Conservation (phyloP, 2,888 invertebrate species). For the Baccha elongata region DNA sequence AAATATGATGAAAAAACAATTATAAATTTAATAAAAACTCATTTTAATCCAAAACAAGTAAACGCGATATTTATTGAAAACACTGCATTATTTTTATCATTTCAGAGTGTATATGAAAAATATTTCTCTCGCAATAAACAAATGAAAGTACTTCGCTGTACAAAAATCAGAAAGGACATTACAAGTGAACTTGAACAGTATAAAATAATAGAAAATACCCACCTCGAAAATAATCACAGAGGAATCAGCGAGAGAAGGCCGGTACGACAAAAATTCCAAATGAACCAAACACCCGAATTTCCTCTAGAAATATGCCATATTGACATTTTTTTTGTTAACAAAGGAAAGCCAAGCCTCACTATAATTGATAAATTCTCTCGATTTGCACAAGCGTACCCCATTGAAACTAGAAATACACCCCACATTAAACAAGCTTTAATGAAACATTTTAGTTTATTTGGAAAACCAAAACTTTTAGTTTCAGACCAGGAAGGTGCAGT, state of each 20-base stretch:
- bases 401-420: conserved; percentile 7
- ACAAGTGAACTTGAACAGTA: neutral
- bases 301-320: conserved; percentile 1
- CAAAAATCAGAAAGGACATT: neutral
- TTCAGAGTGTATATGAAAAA: neutral
- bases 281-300: neutral
- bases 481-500: neutral
- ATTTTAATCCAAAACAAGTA: neutral
- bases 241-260: neutral
- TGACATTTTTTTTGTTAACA: neutral
- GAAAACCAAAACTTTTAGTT: neutral
- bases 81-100: neutral
- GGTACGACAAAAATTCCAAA: neutral
- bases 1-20: neutral
- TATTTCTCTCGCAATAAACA: neutral
- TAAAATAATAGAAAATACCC: neutral
- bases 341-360: neutral
- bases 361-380: conserved; percentile 2
- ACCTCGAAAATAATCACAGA: neutral
- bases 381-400: neutral
- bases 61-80: neutral
- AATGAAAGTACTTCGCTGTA: neutral
- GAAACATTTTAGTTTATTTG: conserved; percentile 3
- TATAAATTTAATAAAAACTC: neutral
- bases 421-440: neutral